Evolutionary conservation across 2,113 vertebrate species (phyloP).

Genomic region (Tamias sibiricus): DNA sequence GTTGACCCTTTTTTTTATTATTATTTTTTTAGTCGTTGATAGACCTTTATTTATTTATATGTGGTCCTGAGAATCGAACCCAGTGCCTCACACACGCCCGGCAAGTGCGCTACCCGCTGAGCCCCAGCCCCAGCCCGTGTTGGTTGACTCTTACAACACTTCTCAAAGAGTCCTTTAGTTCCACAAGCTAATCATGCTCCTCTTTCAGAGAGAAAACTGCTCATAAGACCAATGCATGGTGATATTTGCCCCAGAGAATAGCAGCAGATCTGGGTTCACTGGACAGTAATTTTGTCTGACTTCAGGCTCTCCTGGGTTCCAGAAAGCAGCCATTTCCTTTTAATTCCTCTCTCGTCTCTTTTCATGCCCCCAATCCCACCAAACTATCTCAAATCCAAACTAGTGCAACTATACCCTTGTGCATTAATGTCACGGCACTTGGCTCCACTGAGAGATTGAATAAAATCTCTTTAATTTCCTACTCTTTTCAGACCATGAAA

Average conservation of each 20-base stretch:
- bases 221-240: not conserved
- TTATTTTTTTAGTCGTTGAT: no score
- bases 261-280: not conserved
- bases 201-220: not conserved
- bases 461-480: not conserved
- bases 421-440: not conserved
- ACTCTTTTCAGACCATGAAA: not conserved
- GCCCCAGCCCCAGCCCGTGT: no score
- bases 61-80: no score
- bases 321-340: slow-evolving; percentile 4
- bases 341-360: not conserved
- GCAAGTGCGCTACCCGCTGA: no score
- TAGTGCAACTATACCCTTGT: not conserved
- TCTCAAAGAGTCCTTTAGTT: slow-evolving; percentile 15
- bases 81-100: no score
- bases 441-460: not conserved
- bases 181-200: not conserved
- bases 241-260: not conserved
- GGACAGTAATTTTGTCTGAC: not conserved
- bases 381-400: not conserved
- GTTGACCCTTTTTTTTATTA: no score
- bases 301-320: not conserved
- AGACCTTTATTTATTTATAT: no score
- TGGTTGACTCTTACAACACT: not conserved
- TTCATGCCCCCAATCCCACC: not conserved